These are phyloP conservation scores for Trinorchestia longiramus DNA, from an alignment of 1,140 invertebrate species.

Conservation along the genomic window DNA sequence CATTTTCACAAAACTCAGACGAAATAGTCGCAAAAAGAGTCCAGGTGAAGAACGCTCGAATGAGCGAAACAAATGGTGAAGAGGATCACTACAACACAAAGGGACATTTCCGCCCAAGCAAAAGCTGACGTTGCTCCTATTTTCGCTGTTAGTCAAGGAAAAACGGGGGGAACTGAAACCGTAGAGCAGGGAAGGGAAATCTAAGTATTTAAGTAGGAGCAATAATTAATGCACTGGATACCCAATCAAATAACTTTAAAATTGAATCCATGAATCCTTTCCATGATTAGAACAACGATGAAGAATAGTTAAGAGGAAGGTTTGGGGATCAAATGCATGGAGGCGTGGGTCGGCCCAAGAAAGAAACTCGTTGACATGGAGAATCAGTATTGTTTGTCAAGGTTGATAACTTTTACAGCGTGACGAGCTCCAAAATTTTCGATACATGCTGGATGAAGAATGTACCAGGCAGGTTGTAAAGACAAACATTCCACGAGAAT, in stretches of 20 bases:
- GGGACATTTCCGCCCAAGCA: background rate
- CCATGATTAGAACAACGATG: background rate
- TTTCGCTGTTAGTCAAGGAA: background rate
- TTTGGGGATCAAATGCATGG: background rate
- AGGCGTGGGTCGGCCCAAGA: background rate
- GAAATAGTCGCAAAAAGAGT: background rate
- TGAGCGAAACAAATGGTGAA: background rate
- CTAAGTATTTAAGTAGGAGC: too few relatives aligned
- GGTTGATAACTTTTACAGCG: background rate
- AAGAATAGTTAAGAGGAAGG: background rate
- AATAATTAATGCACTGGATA: background rate
- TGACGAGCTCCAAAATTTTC: background rate
- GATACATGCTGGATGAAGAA: background rate
- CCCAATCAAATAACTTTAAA: background rate
- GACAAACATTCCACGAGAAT: background rate
- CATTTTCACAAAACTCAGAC: background rate
- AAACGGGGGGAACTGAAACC: background rate
- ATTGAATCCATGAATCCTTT: background rate
- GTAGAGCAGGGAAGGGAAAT: background rate
- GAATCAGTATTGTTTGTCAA: background rate
- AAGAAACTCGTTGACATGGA: background rate
- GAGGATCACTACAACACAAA: background rate
- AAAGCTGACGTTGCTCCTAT: background rate
- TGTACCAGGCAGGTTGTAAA: background rate
- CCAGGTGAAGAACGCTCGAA: background rate